These are phyloP conservation scores for Campoletis raptor DNA, from an alignment of 2,888 invertebrate species.

Conservation along the genomic window DNA sequence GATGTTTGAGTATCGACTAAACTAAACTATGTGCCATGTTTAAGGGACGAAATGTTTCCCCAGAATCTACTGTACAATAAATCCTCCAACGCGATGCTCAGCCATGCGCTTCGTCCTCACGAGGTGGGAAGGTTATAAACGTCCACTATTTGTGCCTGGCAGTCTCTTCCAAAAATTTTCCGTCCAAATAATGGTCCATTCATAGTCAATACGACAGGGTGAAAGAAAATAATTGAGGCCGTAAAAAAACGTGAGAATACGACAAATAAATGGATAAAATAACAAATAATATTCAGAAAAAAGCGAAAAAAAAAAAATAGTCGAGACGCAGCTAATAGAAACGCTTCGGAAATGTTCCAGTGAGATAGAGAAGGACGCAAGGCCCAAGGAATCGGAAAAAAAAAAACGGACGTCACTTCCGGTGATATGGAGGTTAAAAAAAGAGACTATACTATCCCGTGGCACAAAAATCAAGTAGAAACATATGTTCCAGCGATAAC, in stretches of 20 bases:
- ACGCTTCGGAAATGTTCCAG: constrained; percentile 43
- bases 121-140: constrained; percentile 14
- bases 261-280: neutral
- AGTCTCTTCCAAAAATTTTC: neutral
- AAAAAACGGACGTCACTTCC: constrained; percentile 64
- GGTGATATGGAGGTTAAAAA: constrained; percentile 44
- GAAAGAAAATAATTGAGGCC: neutral
- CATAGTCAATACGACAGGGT: neutral
- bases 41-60: neutral
- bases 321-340: neutral
- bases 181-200: neutral
- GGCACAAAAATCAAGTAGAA: neutral
- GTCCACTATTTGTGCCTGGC: neutral
- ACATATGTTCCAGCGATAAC: neutral
- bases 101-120: constrained; percentile 22
- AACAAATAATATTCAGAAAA: neutral
- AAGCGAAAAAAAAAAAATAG: neutral
- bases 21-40: neutral
- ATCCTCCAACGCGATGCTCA: constrained; percentile 50
- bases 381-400: constrained; percentile 52
- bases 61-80: constrained; percentile 1
- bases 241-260: neutral
- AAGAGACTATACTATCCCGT: neutral
- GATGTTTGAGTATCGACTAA: neutral
- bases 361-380: constrained; percentile 16